Evolutionary conservation across 2,113 vertebrate genomes (phyloP).

Genomic region (Petromus typicus): DNA sequence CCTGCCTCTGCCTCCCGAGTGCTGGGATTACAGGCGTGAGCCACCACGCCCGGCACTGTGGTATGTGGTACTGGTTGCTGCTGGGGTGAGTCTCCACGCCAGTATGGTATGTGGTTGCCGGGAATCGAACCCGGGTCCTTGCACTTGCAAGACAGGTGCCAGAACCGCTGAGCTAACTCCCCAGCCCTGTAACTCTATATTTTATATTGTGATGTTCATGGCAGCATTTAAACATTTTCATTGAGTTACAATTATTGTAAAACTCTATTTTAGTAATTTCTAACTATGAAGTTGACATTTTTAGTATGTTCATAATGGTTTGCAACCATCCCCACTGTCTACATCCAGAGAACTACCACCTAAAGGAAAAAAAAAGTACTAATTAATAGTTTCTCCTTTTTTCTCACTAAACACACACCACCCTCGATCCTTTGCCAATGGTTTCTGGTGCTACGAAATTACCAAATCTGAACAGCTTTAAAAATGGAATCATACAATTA

Average conservation of each 20-base stretch:
- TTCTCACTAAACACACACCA: neutral
- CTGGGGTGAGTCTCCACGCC: too few relatives aligned
- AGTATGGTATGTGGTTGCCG: too few relatives aligned
- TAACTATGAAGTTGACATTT: neutral
- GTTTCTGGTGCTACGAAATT: neutral
- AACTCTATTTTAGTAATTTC: conserved; percentile 41
- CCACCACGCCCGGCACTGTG: too few relatives aligned
- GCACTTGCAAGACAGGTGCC: too few relatives aligned
- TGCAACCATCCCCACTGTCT: neutral
- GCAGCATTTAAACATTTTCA: neutral
- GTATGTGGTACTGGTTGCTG: too few relatives aligned
- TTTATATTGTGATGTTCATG: conserved; percentile 3
- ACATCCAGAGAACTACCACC: conserved; percentile 12
- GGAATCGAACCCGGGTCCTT: too few relatives aligned
- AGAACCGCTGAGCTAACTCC: too few relatives aligned
- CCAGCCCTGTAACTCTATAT: too few relatives aligned
- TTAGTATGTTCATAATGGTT: neutral
- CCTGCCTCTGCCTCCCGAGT: too few relatives aligned
- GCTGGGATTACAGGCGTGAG: too few relatives aligned
- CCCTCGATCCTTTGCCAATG: neutral
- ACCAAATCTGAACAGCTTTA: neutral
- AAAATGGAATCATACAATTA: neutral
- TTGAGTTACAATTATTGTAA: conserved; percentile 31
- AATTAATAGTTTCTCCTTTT: neutral
- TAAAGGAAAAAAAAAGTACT: conserved; percentile 6